Evolutionary conservation across 1,140 invertebrate species (phyloP).

Genomic region (Cotesia chilonis): DNA sequence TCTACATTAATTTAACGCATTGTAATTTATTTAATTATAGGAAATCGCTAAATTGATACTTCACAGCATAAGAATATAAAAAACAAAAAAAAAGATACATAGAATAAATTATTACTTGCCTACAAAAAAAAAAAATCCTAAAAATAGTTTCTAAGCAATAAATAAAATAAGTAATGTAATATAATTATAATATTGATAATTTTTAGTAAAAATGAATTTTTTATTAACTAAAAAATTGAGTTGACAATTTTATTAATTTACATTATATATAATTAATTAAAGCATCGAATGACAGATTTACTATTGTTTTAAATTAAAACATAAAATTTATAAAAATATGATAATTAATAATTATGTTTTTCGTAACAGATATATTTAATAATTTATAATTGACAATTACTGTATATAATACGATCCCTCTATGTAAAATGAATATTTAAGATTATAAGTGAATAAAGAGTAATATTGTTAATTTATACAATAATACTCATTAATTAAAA

Average conservation of each 20-base stretch:
- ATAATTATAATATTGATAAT: not conserved
- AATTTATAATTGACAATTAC: constrained; percentile 28
- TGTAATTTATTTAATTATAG: constrained; percentile 23
- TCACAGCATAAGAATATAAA: constrained; percentile 6
- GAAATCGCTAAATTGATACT: constrained; percentile 22
- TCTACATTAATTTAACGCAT: constrained; percentile 39
- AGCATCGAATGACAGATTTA: no score
- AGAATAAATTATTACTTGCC: constrained; percentile 47
- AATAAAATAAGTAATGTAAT: constrained; percentile 53
- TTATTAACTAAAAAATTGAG: not conserved
- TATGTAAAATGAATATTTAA: constrained; percentile 35
- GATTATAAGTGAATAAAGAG: constrained; percentile 43
- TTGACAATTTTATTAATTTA: no score
- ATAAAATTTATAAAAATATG: no score
- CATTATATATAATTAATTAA: no score
- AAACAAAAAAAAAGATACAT: constrained; percentile 38
- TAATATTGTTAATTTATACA: constrained; percentile 53
- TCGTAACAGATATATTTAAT: not conserved
- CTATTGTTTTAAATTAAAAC: no score
- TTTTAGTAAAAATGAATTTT: constrained; percentile 51
- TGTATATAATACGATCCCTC: constrained; percentile 30
- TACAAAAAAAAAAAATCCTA: constrained; percentile 41
- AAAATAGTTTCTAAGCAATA: constrained; percentile 62
- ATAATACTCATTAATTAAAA: not conserved
- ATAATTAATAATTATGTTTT: not conserved